Percentiles rank a stretch among this genome's conserved stretches.
Conservation (phyloP, 2,888 invertebrate species). For the Coelopa pilipes region DNA sequence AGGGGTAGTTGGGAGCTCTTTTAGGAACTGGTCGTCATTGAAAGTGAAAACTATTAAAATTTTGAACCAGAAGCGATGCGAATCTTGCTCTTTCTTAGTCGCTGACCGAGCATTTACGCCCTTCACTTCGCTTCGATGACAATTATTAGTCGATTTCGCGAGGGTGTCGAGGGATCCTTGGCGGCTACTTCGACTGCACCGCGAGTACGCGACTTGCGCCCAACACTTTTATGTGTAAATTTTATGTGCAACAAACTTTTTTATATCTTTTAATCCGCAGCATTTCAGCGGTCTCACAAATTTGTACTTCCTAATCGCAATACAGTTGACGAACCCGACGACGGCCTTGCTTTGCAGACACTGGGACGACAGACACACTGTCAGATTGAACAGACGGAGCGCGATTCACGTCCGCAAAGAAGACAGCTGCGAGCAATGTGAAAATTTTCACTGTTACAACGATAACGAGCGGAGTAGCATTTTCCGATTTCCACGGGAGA, state of each 20-base stretch:
- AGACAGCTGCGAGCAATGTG: conserved; percentile 1
- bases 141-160: background rate
- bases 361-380: background rate
- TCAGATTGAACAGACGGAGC: background rate
- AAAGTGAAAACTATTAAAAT: conserved; percentile 1
- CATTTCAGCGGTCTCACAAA: background rate
- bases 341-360: conserved; percentile 18
- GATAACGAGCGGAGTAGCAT: background rate
- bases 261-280: background rate
- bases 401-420: background rate
- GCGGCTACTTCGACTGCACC: background rate
- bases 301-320: conserved; percentile 7
- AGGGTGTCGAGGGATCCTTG: background rate
- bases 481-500: conserved; percentile 9
- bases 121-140: background rate
- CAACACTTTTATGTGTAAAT: background rate
- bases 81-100: background rate
- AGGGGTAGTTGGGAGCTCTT: background rate
- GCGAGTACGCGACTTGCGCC: background rate
- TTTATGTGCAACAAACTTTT: background rate
- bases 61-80: background rate
- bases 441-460: conserved; percentile 20
- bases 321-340: background rate
- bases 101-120: background rate
- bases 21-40: background rate